Evolutionary conservation across 2,888 invertebrate species (phyloP).

Genomic region (Pilophorus perplexus): DNA sequence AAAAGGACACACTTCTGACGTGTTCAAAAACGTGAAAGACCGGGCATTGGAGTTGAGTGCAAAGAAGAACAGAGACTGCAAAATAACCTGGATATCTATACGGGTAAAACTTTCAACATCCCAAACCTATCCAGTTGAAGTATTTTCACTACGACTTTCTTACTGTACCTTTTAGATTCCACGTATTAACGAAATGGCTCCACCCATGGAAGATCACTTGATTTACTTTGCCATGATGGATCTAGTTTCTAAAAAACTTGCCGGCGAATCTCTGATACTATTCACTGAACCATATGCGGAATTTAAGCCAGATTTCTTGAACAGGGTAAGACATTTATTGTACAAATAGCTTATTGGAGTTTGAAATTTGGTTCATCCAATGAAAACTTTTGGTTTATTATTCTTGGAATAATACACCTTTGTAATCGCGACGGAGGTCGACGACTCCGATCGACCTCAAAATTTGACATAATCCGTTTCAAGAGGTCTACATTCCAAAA

Average conservation of each 20-base stretch:
- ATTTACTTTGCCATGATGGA: conserved; percentile 62
- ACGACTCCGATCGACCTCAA: no score
- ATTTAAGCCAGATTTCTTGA: conserved; percentile 80
- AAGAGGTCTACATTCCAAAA: no score
- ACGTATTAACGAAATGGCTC: conserved; percentile 29
- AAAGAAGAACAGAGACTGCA: conserved; percentile 66
- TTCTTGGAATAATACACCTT: no score
- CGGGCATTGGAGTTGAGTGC: conserved; percentile 62
- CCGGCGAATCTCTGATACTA: conserved; percentile 70
- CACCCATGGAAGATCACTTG: conserved; percentile 49
- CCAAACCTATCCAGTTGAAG: no score
- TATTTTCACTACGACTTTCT: no score
- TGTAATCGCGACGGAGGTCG: no score
- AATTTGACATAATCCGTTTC: no score
- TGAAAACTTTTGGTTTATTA: no score
- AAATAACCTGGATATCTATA: conserved; percentile 68
- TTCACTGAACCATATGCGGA: conserved; percentile 66
- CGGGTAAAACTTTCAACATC: conserved; percentile 60
- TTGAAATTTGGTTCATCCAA: no score
- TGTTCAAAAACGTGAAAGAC: conserved; percentile 63
- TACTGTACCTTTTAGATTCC: conserved; percentile 38
- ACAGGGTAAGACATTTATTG: conserved; percentile 62
- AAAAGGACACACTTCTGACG: conserved; percentile 61
- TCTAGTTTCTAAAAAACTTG: conserved; percentile 66
- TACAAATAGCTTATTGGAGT: not conserved